These are phyloP conservation scores for Heteractis magnifica DNA, from an alignment of 92 coral and sea anemone species.

Conservation along the genomic window DNA sequence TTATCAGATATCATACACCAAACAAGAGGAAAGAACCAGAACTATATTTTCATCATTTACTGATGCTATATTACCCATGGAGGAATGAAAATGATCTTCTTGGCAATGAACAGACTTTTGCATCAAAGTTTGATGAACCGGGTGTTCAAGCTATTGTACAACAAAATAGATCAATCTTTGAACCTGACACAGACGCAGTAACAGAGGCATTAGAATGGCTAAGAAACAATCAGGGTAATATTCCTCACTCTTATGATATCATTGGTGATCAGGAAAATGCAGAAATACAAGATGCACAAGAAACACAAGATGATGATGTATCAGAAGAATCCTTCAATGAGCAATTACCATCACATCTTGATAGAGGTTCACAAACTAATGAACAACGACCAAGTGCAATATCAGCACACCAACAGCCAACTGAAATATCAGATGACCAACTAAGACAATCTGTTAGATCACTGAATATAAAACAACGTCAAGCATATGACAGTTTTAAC, in stretches of 20 bases:
- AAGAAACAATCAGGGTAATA: constrained; percentile 41
- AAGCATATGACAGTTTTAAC: constrained; percentile 52
- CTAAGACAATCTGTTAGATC: constrained; percentile 63
- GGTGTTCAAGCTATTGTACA: constrained; percentile 58
- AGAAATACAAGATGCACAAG: constrained; percentile 23
- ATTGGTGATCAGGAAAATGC: constrained; percentile 67
- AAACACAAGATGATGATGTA: constrained; percentile 47
- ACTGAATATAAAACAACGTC: constrained; percentile 40
- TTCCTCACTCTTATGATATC: constrained; percentile 46
- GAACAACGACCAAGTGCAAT: constrained; percentile 15
- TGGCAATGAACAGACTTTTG: constrained; percentile 57
- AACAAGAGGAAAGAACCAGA: no score
- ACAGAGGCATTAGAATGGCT: constrained; percentile 57
- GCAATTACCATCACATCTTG: constrained; percentile 45
- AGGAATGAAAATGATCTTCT: constrained; percentile 45
- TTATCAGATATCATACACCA: no score
- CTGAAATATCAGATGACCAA: constrained; percentile 49
- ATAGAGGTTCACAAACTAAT: constrained; percentile 5
- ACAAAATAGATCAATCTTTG: constrained; percentile 56
- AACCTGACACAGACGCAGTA: constrained; percentile 24
- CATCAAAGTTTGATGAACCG: constrained; percentile 24
- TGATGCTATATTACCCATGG: constrained; percentile 32
- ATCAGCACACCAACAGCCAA: constrained; percentile 28
- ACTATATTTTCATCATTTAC: not conserved
- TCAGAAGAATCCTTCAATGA: constrained; percentile 45